Base-by-base conservation (phyloP, 2,113 vertebrate species). In the Rhombomys opimus region DNA sequence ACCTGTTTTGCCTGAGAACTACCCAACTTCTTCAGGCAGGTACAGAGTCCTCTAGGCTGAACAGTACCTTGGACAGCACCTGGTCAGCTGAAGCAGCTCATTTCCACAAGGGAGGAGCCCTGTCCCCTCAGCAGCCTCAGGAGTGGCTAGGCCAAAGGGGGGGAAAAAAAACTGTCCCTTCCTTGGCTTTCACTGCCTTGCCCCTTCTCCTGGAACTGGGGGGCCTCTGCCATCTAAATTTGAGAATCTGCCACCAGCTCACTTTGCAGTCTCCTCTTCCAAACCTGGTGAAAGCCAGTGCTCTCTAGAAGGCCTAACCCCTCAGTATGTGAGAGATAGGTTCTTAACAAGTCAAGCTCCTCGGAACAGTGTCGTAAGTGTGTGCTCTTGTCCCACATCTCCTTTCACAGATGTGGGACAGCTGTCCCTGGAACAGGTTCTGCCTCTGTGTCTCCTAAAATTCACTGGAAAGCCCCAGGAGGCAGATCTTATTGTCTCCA, bases 241-340 rank as follows among this genome's bases (percentile, higher is more conserved):
- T 81, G 25, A 38, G 75, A 41, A 22, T 35, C n/a, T 17, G 22
- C 30, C 32, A 14, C 38, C 27, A n/a, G 67, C 10, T 52, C 27
- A 25, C 0, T 0, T 0, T 32, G n/a, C 61, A 32, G 10, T 3
- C 12, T 2, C 46, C 41, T n/a, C 2, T 13, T 85, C 52, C 59
- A 12, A 46, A 15, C 6, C 59, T 13, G 8, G 41, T 18, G 20
- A 57, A 81, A 61, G 32, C 57, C 57, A 17, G 17, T 1, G 5
- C 7, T 35, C 35, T 11, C 2, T 11, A 41, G 27, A 14, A 87
- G 20, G 15, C 52, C 6, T 30, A 38, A 22, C 13, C 70, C 52
- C 41, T 87, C 14, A 22, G 35, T 57, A 23, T 0, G 2, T 41
- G 22, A 85, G 13, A 67, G 14, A 52, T 3, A 11, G 9, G 12